phyloP scores from a whole-genome alignment of 1,140 invertebrate genomes.

The Sycophaga agraensis region DNA sequence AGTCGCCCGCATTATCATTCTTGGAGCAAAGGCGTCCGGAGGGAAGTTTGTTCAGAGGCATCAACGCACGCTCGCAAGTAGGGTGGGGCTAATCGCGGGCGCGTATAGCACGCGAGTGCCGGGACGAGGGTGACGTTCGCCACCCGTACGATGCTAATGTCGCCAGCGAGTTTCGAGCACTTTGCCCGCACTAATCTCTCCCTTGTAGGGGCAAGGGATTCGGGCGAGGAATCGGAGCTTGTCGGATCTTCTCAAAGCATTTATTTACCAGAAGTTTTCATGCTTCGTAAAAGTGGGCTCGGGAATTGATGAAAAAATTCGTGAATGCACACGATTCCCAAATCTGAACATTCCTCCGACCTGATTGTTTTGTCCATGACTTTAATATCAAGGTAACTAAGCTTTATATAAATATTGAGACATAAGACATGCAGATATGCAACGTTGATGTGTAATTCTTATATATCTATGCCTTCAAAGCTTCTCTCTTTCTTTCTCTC shows the following conservation, averaged over 20 bases:
- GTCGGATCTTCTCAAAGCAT: background rate
- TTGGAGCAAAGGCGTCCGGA: slow-evolving; percentile 42
- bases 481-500: background rate
- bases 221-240: background rate
- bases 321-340: no score
- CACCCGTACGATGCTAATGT: slow-evolving; percentile 32
- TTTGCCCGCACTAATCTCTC: slow-evolving; percentile 43
- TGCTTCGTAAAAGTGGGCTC: background rate
- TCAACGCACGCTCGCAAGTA: background rate
- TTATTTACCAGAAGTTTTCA: slow-evolving; percentile 11
- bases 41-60: slow-evolving; percentile 43
- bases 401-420: no score
- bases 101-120: no score
- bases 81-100: slow-evolving; percentile 3
- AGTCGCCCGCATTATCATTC: slow-evolving; percentile 49
- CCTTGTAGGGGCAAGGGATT: background rate
- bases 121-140: slow-evolving; percentile 2
- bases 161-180: slow-evolving; percentile 42
- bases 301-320: no score
- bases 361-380: no score
- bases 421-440: no score
- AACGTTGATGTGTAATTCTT: no score
- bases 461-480: no score
- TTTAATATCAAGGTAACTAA: no score
- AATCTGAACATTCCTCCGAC: no score